Evolutionary conservation across 2,797 vertebrate species (phyloP).

Genomic region (Hydrophis major): DNA sequence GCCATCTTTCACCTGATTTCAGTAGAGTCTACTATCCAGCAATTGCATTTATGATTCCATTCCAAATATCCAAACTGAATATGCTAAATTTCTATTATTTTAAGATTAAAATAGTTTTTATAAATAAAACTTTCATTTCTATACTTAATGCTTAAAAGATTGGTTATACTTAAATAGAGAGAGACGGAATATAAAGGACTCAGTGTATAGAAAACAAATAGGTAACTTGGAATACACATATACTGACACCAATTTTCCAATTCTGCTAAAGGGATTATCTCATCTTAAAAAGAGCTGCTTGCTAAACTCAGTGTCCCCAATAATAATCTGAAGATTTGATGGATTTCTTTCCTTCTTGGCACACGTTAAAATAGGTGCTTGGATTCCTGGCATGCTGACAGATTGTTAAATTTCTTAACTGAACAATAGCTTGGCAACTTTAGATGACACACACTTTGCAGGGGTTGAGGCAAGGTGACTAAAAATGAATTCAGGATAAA

Average conservation of each 20-base stretch:
- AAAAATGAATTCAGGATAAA: conserved; percentile 13
- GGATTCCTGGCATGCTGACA: not conserved
- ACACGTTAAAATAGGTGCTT: not conserved
- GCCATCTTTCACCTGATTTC: not conserved
- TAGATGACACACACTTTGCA: not conserved
- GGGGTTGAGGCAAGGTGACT: not conserved
- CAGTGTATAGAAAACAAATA: not conserved
- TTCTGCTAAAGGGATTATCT: not conserved
- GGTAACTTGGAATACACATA: not conserved
- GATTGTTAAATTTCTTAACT: not conserved
- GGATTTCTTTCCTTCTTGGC: accelerated
- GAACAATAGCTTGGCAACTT: not conserved
- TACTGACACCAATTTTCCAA: not conserved
- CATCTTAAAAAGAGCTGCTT: not conserved
- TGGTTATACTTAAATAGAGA: not conserved
- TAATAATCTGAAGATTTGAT: not conserved
- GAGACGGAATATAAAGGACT: not conserved
- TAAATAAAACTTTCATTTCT: not conserved
- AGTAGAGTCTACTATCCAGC: not conserved
- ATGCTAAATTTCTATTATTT: not conserved
- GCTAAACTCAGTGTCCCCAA: not conserved
- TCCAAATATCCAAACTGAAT: not conserved
- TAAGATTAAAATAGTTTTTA: not conserved
- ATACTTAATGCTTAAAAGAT: not conserved
- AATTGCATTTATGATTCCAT: not conserved